Evolutionary conservation across 2,113 vertebrate genomes (phyloP).

Genomic region (Thomomys bottae): DNA sequence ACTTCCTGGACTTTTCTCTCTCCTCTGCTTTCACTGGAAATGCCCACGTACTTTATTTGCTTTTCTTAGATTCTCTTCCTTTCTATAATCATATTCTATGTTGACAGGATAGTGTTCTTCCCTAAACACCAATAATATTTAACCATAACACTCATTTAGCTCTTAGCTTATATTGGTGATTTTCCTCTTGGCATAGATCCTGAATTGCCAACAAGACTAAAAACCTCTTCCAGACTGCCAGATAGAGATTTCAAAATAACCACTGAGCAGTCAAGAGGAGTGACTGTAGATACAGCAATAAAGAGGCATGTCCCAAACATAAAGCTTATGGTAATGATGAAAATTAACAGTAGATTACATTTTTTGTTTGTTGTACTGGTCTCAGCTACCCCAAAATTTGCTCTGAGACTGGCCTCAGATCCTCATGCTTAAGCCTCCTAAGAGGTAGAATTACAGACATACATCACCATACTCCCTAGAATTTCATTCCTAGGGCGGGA

Average conservation of each 20-base stretch:
- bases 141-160: background rate
- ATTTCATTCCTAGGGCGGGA: conserved; percentile 24
- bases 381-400: too few species aligned
- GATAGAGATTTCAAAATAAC: conserved; percentile 10
- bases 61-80: background rate
- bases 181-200: background rate
- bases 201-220: background rate
- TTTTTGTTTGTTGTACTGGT: too few species aligned
- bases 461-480: background rate
- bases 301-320: background rate
- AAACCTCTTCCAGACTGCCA: background rate
- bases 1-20: background rate
- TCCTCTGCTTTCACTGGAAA: background rate
- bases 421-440: too few species aligned
- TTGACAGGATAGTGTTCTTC: background rate
- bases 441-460: too few species aligned
- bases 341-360: background rate
- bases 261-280: background rate
- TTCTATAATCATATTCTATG: background rate
- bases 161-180: background rate
- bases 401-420: background rate
- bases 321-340: background rate
- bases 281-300: background rate
- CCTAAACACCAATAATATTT: background rate
- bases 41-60: background rate